Conservation (phyloP, 2,888 invertebrate species). For the Galerucella pusilla region DNA sequence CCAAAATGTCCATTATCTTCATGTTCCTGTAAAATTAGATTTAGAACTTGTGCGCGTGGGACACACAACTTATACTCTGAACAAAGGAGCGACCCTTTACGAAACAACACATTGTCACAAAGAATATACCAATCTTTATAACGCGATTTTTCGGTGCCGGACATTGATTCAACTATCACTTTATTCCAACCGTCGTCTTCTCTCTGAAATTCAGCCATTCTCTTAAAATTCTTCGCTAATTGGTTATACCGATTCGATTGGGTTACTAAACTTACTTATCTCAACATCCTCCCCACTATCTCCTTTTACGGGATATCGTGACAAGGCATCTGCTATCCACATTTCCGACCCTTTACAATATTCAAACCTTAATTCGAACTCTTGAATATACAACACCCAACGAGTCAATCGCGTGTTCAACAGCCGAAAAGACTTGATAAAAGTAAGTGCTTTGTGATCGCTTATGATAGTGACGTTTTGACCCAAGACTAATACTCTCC, state of each 20-base stretch:
- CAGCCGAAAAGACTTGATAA: slow-evolving; percentile 23
- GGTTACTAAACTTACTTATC: neutral
- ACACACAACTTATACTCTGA: slow-evolving; percentile 11
- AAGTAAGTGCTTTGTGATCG: slow-evolving; percentile 30
- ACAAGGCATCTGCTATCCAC: slow-evolving; percentile 23
- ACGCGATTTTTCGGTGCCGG: neutral
- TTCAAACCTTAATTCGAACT: slow-evolving; percentile 24
- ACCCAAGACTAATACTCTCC: slow-evolving; percentile 28
- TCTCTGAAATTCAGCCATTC: neutral
- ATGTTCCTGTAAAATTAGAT: slow-evolving; percentile 21
- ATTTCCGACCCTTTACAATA: slow-evolving; percentile 29
- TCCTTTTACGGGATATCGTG: slow-evolving; percentile 14
- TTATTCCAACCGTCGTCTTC: neutral
- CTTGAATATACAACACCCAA: slow-evolving; percentile 21
- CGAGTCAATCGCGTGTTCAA: slow-evolving; percentile 15
- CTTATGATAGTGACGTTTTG: slow-evolving; percentile 18
- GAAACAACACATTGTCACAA: slow-evolving; percentile 14
- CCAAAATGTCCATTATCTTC: slow-evolving; percentile 32
- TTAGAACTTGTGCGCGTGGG: slow-evolving; percentile 1
- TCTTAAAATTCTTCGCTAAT: neutral
- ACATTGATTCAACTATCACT: neutral
- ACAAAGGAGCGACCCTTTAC: neutral
- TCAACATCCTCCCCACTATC: neutral
- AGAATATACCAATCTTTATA: slow-evolving; percentile 9
- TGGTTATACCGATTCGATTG: neutral